phyloP scores from a whole-genome alignment of 2,888 invertebrate genomes.

The Odontocerum albicorne region DNA sequence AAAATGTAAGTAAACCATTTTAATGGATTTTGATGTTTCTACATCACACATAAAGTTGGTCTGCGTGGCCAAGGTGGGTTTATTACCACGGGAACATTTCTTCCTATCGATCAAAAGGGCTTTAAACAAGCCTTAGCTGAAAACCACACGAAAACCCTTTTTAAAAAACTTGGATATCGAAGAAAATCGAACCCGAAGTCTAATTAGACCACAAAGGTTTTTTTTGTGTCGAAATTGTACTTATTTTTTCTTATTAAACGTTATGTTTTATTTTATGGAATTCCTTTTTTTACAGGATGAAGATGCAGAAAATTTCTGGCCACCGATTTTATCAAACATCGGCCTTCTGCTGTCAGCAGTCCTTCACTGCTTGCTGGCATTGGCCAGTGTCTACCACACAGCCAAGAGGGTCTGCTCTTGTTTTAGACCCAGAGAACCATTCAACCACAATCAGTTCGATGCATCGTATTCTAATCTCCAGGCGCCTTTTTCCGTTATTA shows the following conservation, averaged over 20 bases:
- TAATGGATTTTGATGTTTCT: too few species aligned
- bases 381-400: conserved; percentile 56
- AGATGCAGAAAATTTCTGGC: conserved; percentile 55
- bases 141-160: too few species aligned
- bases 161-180: too few species aligned
- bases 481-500: conserved; percentile 45
- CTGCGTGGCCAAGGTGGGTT: too few species aligned
- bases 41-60: too few species aligned
- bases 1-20: too few species aligned
- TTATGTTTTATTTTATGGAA: conserved; percentile 13
- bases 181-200: too few species aligned
- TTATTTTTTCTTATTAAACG: background rate
- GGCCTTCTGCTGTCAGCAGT: conserved; percentile 61
- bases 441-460: conserved; percentile 58
- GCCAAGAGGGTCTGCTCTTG: conserved; percentile 60
- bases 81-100: too few species aligned
- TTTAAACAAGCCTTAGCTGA: too few species aligned
- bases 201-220: too few species aligned
- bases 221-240: background rate
- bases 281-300: conserved; percentile 47
- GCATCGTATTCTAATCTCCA: conserved; percentile 46
- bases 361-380: conserved; percentile 59
- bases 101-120: too few species aligned
- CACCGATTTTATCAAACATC: conserved; percentile 63
- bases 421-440: conserved; percentile 53